phyloP scores from a whole-genome alignment of 1,140 invertebrate species.

The Chrysopa pallens region DNA sequence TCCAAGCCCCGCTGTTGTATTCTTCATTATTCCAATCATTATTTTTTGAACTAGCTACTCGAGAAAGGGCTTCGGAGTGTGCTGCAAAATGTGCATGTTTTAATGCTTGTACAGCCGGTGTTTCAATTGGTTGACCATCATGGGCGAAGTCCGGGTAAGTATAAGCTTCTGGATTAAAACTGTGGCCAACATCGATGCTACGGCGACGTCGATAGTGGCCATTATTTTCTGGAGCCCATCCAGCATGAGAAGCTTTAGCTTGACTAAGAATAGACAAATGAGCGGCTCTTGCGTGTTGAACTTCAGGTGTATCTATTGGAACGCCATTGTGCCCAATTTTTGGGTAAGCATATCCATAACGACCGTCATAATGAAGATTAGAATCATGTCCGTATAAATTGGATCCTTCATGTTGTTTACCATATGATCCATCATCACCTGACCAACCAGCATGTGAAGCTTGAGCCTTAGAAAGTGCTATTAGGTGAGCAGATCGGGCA shows the following conservation, averaged over 20 bases:
- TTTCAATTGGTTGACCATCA: slow-evolving; percentile 31
- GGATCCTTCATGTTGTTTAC: no score
- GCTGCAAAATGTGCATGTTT: slow-evolving; percentile 32
- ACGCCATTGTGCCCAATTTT: slow-evolving; percentile 22
- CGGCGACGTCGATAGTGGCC: no score
- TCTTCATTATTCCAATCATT: no score
- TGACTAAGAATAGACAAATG: slow-evolving; percentile 26
- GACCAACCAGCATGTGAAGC: no score
- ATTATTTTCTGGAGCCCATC: no score
- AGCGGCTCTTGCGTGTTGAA: slow-evolving; percentile 32
- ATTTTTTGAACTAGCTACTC: slow-evolving; percentile 8
- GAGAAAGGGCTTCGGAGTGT: slow-evolving; percentile 26
- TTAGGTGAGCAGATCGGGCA: slow-evolving; percentile 33
- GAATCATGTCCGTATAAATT: no score
- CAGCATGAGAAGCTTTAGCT: neutral
- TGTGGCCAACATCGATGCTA: no score
- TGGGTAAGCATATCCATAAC: no score
- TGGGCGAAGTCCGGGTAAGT: slow-evolving; percentile 10
- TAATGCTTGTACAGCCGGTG: slow-evolving; percentile 32
- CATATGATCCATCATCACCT: no score
- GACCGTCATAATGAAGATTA: no score
- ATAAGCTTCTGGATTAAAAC: no score
- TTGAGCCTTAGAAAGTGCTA: slow-evolving; percentile 7
- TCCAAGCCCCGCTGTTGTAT: no score
- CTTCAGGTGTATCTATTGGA: slow-evolving; percentile 35